phyloP scores from a whole-genome alignment of 1,140 invertebrate species.

The Ostrea denselamellosa region DNA sequence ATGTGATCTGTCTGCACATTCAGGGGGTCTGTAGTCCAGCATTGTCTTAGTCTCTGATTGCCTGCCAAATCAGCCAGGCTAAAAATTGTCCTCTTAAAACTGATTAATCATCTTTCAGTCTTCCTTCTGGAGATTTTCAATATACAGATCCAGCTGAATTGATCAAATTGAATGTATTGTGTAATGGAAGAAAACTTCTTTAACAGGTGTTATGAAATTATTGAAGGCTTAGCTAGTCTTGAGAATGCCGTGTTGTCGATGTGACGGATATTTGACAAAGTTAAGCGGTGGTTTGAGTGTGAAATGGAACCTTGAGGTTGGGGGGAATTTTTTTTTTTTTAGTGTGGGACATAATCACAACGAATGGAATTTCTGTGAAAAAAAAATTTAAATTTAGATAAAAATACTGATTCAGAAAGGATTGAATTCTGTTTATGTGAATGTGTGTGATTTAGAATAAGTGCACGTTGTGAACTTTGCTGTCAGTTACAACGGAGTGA shows the following conservation, averaged over 20 bases:
- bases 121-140: neutral
- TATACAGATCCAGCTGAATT: neutral
- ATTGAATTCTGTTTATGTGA: neutral
- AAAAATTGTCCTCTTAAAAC: neutral
- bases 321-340: neutral
- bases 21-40: neutral
- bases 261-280: neutral
- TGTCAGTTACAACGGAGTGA: too few species aligned
- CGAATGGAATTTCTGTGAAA: too few species aligned
- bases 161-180: neutral
- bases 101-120: constrained; percentile 16
- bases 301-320: neutral
- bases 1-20: constrained; percentile 16
- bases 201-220: neutral
- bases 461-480: too few species aligned
- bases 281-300: neutral
- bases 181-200: constrained; percentile 2
- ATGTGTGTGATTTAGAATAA: neutral
- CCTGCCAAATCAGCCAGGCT: neutral
- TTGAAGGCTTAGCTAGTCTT: neutral
- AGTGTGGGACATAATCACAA: neutral
- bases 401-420: neutral
- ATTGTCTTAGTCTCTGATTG: constrained; percentile 2
- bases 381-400: too few species aligned
- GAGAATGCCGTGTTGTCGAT: neutral